phyloP scores from a whole-genome alignment of 2,113 vertebrate genomes.

The Tympanuchus pallidicinctus region DNA sequence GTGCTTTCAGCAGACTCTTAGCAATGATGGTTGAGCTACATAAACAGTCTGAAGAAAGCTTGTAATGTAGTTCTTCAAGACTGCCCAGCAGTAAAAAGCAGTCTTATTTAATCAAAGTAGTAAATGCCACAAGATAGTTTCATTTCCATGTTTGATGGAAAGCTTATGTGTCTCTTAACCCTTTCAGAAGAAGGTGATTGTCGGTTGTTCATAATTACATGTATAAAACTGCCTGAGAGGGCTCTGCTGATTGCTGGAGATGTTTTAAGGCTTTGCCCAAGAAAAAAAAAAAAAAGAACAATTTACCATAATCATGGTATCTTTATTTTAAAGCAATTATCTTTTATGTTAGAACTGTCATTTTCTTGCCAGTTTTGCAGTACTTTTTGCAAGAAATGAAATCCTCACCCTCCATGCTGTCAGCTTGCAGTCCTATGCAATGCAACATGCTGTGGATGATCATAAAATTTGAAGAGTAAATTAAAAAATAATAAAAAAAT shows the following conservation, averaged over 20 bases:
- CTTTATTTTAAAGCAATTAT: constrained; percentile 44
- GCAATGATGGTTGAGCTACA: not conserved
- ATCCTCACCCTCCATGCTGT: constrained; percentile 7
- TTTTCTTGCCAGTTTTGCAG: constrained; percentile 22
- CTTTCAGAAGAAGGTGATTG: constrained; percentile 2
- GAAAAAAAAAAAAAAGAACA: constrained; percentile 28
- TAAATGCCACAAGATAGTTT: constrained; percentile 21
- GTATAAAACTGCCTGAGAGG: not conserved
- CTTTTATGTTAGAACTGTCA: constrained; percentile 47
- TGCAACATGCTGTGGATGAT: constrained; percentile 8
- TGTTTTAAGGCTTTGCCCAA: constrained; percentile 49
- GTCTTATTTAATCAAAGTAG: not conserved
- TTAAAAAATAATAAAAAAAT: not conserved
- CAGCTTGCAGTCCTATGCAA: not conserved
- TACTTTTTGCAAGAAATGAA: constrained; percentile 1
- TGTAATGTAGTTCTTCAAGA: not conserved
- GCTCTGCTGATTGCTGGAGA: not conserved
- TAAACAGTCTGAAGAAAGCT: not conserved
- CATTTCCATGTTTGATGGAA: constrained; percentile 39
- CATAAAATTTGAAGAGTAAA: constrained; percentile 23
- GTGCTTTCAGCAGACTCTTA: not conserved
- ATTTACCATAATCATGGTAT: constrained; percentile 29
- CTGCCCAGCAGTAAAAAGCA: not conserved
- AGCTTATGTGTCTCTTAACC: not conserved
- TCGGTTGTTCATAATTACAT: not conserved